Base-by-base conservation (phyloP, 2,113 vertebrate genomes). In the Hippoglossus stenolepis region DNA sequence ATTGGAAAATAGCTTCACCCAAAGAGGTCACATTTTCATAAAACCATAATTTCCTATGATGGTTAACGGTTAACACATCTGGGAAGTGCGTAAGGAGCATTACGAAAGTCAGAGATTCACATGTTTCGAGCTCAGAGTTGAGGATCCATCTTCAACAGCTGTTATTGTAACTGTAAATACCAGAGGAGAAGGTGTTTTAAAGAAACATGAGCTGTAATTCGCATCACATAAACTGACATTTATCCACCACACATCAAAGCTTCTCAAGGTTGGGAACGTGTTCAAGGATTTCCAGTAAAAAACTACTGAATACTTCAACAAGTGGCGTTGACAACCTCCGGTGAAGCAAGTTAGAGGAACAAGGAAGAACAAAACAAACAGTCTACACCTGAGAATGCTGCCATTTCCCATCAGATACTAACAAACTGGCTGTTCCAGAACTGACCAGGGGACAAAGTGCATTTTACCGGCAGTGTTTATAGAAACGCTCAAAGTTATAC, bases 251-350 rank as follows among this genome's bases (percentile, higher is more conserved):
- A 51, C 5, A 18, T 15, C 3, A n/a, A 2, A 35, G 31, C 31
- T 7, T 31, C 31, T 31, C 31, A 31, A 31, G 6, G 13, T 21
- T 77, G 56, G 53, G 70, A 64, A 68, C 2, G 17, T 51, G 5
- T 35, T 28, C 12, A 35, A 51, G 12, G 2, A 20, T 43, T 87
- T 87, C 62, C 80, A 66, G 86, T 49, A 64, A 79, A 15, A 61
- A 26, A 2, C 2, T 5, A 8, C 10, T 64, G 26, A n/a, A 11
- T 9, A 56, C 26, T 11, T 70, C n/a, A 63, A 43, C 43, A n/a
- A 10, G 14, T n/a, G 3, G 62, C 64, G 49, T 65, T 9, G 67
- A 80, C 24, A 40, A 13, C 14, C 35, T 72, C 43, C 57, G 72
- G 28, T 4, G 14, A 7, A 63, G 43, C n/a, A 45, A 40, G 35